These are phyloP conservation scores for Cygnus olor DNA, from an alignment of 2,797 vertebrate species.

Conservation along the genomic window DNA sequence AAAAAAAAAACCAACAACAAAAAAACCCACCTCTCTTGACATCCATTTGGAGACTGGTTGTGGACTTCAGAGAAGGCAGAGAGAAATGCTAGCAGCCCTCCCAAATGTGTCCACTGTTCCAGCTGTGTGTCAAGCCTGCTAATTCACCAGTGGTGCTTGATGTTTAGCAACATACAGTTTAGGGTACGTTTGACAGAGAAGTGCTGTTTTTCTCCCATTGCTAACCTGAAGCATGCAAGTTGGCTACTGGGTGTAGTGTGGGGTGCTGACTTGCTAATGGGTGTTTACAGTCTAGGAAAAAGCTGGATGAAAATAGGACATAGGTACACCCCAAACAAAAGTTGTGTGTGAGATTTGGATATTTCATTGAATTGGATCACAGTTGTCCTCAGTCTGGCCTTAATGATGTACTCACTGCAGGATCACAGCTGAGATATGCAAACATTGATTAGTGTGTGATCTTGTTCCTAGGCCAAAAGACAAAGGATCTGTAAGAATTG, in stretches of 20 bases:
- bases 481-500: not conserved
- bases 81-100: not conserved
- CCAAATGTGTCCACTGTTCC: conserved; percentile 1
- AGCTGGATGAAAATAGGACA: not conserved
- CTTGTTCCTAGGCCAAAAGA: not conserved
- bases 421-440: not conserved
- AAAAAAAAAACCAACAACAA: too few species aligned
- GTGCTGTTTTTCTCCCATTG: conserved; percentile 5
- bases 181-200: not conserved
- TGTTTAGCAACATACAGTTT: conserved; percentile 1
- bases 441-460: rapidly evolving
- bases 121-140: conserved; percentile 34
- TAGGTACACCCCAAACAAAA: not conserved
- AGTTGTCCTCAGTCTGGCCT: not conserved
- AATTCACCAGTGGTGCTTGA: conserved; percentile 29
- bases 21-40: not conserved
- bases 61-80: not conserved
- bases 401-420: not conserved
- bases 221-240: conserved; percentile 8
- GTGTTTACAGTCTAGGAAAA: not conserved
- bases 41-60: not conserved
- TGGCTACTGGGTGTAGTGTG: conserved; percentile 14
- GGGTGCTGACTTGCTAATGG: conserved; percentile 39
- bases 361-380: not conserved
- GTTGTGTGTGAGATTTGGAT: not conserved